A percentile compares a stretch with the other conserved stretches of the same genome.
Evolutionary conservation across 2,888 invertebrate genomes (phyloP).

Genomic region (Diadegma fenestrale): DNA sequence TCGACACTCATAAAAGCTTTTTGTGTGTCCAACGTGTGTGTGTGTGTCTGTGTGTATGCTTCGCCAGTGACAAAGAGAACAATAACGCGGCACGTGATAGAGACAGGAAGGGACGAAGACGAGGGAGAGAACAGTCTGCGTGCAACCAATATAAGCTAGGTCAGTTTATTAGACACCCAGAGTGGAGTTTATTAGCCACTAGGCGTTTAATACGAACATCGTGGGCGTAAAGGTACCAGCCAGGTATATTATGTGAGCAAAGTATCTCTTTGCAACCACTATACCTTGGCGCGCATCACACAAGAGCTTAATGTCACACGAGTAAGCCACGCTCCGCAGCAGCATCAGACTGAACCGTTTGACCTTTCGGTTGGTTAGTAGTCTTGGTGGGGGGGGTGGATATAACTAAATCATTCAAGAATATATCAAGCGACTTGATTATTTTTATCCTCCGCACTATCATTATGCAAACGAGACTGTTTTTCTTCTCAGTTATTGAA

Average conservation of each 20-base stretch:
- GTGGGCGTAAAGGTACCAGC: conserved; percentile 28
- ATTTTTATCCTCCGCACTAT: not conserved
- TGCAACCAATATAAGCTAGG: conserved; percentile 71
- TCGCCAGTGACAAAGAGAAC: not conserved
- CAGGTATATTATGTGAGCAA: conserved; percentile 33
- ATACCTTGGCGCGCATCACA: conserved; percentile 43
- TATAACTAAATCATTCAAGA: conserved; percentile 21
- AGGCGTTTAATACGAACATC: conserved; percentile 62
- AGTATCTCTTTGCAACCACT: conserved; percentile 23
- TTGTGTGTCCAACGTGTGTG: conserved; percentile 44
- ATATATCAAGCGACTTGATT: not conserved
- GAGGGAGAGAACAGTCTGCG: conserved; percentile 23
- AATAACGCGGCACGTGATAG: not conserved
- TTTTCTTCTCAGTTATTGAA: not conserved
- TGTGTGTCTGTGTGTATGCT: conserved; percentile 26
- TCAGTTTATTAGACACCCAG: conserved; percentile 81
- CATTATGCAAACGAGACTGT: not conserved
- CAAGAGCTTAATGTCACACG: conserved; percentile 39
- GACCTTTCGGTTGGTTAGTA: conserved; percentile 8
- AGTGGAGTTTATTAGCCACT: conserved; percentile 81
- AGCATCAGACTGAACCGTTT: conserved; percentile 8
- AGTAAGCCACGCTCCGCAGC: not conserved
- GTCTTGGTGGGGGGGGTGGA: not conserved
- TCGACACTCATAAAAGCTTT: conserved; percentile 55
- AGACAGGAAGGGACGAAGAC: not conserved